A percentile compares a stretch with the other conserved stretches of the same genome.
phyloP scores from a whole-genome alignment of 2,888 invertebrate species.

The Scaptomyza tumidula region DNA sequence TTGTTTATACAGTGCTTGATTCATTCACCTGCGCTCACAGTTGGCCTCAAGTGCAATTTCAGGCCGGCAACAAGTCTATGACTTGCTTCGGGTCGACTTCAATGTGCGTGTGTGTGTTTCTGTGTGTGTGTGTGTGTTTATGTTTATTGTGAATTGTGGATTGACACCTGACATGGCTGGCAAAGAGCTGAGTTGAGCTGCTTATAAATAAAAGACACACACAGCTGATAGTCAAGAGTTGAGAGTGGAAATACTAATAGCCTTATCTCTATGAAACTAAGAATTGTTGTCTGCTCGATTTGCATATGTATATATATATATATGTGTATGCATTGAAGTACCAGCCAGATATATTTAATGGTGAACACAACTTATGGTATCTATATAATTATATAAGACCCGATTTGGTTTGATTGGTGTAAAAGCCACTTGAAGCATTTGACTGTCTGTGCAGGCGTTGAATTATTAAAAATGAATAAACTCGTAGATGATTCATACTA shows the following conservation, averaged over 20 bases:
- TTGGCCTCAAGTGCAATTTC: conserved; percentile 56
- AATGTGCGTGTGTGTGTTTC: neutral
- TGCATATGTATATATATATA: conserved; percentile 45
- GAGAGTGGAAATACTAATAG: neutral
- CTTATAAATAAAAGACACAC: conserved; percentile 5
- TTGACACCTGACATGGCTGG: conserved; percentile 71
- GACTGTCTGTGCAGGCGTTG: conserved; percentile 62
- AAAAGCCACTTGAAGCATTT: conserved; percentile 52
- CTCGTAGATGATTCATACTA: conserved; percentile 57
- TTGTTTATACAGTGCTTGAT: conserved; percentile 73
- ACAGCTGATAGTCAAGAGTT: conserved; percentile 38
- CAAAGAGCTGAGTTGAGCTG: conserved; percentile 22
- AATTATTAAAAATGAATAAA: conserved; percentile 45
- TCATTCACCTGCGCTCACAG: conserved; percentile 65
- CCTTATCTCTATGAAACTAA: conserved; percentile 41
- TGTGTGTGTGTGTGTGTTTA: neutral
- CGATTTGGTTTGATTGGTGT: conserved; percentile 62
- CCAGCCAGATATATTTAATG: neutral
- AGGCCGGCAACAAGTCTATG: conserved; percentile 21
- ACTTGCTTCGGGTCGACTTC: conserved; percentile 20
- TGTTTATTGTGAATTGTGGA: conserved; percentile 39
- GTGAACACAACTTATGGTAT: conserved; percentile 26
- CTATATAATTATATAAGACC: conserved; percentile 71
- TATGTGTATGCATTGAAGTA: conserved; percentile 28
- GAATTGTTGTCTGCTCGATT: conserved; percentile 19